These are phyloP conservation scores for Drosophila orena DNA, from an alignment of 1,140 invertebrate species.

Conservation along the genomic window DNA sequence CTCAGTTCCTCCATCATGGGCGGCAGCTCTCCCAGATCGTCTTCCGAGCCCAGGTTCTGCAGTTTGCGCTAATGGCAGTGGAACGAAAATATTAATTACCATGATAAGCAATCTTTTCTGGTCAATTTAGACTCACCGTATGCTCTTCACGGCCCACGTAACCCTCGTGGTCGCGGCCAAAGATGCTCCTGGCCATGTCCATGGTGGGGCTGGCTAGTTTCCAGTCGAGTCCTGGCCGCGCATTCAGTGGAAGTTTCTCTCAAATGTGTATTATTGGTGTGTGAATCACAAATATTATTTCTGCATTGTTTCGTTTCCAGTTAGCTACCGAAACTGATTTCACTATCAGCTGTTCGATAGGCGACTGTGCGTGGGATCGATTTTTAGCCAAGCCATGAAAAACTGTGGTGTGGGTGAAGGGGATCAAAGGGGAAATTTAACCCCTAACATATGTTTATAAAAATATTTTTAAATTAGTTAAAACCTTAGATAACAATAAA, in stretches of 20 bases:
- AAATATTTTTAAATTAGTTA: neutral
- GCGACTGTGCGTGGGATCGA: conserved; percentile 35
- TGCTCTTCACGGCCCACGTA: conserved; percentile 94
- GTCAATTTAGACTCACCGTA: conserved; percentile 86
- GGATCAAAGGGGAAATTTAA: neutral
- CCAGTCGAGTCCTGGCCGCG: neutral
- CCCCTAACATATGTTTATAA: neutral
- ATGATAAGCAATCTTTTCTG: conserved; percentile 67
- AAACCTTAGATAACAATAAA: neutral
- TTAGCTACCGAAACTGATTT: conserved; percentile 33
- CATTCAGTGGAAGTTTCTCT: conserved; percentile 30
- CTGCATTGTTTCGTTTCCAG: conserved; percentile 42
- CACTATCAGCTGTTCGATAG: conserved; percentile 41
- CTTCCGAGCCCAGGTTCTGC: conserved; percentile 92
- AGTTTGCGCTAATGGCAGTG: conserved; percentile 88
- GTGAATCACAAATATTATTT: conserved; percentile 26
- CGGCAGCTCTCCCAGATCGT: conserved; percentile 90
- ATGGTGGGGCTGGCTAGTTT: conserved; percentile 84
- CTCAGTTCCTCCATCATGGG: conserved; percentile 88
- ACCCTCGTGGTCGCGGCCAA: conserved; percentile 94
- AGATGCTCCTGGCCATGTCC: conserved; percentile 94
- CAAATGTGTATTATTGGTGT: conserved; percentile 12
- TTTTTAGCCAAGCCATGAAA: conserved; percentile 13
- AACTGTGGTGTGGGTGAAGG: neutral
- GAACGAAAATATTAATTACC: conserved; percentile 57